Evolutionary conservation across 2,113 vertebrate species (phyloP), one percentile per base, ranked within the genome.

Genomic region (Artemisiospiza belli): DNA sequence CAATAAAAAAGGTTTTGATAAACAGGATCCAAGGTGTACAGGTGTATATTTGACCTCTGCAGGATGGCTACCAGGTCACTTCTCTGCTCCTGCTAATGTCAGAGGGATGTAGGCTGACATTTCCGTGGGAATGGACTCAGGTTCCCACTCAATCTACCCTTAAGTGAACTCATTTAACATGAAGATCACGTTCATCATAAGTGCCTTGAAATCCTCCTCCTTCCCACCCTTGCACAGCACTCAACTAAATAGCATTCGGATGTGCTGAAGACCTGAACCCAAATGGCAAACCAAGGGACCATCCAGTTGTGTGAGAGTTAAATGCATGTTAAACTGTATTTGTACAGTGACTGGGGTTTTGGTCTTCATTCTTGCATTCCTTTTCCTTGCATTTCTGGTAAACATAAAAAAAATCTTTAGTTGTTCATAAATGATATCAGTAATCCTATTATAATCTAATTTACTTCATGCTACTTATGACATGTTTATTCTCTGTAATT

Each of bases 381-480:
- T 94, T 89, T 87, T 46, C 30, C 51, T 75, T 73, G n/a, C 30
- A 76, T 55, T 91, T 87, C 78, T 91, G 49, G 63, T 85, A 91
- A 84, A 84, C 19, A 87, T 57, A 33, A 85, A 94, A 92, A 92
- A 84, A 91, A 87, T 6, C 5, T 17, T 72, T 61, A 46, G 46
- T 66, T 83, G 35, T 67, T 77, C 85, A 86, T 80, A 59, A 92
- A 88, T 4, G 20, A 5, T 52, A 64, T 88, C 55, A 88, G 75
- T 91, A 95, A 95, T 88, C 70, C 79, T 69, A 73, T 87, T 94
- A 91, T 94, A 92, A 94, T 87, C 46, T 89, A 59, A 83, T 89
- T 82, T 95, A 58, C 41, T 94, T 68, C 70, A 73, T 66, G 70
- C 70, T 94, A 91, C 82, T 95, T 92, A 89, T 35, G 54, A 64